These are phyloP conservation scores for Glaucomys volans DNA, from an alignment of 2,113 vertebrate species.

Conservation along the genomic window DNA sequence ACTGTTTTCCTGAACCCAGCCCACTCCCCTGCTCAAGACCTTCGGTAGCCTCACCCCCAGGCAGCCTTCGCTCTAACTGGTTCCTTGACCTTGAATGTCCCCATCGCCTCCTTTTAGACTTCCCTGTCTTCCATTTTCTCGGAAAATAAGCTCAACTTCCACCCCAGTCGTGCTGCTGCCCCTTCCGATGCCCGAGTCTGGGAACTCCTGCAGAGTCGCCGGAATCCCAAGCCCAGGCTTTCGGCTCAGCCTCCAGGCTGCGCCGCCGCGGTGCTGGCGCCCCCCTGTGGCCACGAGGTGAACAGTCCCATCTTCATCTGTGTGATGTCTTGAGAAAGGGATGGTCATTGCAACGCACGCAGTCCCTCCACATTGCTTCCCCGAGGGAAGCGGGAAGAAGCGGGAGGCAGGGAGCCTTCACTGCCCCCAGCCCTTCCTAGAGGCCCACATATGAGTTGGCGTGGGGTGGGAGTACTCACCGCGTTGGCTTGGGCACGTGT, in stretches of 20 bases:
- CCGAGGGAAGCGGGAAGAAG: background rate
- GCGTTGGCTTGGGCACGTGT: constrained; percentile 17
- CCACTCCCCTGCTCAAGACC: background rate
- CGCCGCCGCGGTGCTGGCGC: background rate
- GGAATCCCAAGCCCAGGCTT: background rate
- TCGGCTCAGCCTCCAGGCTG: no score
- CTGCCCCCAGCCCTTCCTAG: background rate
- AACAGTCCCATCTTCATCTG: background rate
- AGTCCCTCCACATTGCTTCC: background rate
- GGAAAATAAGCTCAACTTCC: background rate
- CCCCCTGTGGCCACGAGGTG: background rate
- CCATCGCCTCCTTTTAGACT: no score
- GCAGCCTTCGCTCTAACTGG: background rate
- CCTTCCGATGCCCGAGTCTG: background rate
- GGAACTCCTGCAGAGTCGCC: background rate
- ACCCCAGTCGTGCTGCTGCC: background rate
- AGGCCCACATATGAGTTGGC: no score
- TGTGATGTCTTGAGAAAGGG: accelerated
- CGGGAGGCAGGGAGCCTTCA: background rate
- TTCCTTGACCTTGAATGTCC: background rate
- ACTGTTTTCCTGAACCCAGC: background rate
- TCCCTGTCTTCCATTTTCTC: background rate
- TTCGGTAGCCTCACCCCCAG: background rate
- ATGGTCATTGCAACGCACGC: accelerated
- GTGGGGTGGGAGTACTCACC: constrained; percentile 28